Evolutionary conservation across 2,797 vertebrate species (phyloP).

Genomic region (Falco columbarius): DNA sequence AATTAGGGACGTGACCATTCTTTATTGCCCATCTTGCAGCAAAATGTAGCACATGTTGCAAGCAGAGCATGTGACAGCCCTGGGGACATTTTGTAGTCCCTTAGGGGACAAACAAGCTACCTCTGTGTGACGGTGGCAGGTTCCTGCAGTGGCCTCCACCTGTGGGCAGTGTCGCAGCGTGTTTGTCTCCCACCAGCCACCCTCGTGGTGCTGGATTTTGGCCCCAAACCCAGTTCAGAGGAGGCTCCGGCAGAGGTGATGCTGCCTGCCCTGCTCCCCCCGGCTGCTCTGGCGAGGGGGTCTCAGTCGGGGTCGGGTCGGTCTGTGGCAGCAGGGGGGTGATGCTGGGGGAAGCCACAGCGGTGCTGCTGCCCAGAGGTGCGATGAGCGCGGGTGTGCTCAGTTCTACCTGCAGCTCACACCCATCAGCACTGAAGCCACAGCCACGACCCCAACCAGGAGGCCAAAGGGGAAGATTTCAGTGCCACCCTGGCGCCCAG

Average conservation of each 20-base stretch:
- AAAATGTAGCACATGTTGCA: fast-evolving
- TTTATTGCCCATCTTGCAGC: not conserved
- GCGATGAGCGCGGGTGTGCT: fast-evolving
- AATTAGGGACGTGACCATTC: fast-evolving
- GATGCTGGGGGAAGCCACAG: not conserved
- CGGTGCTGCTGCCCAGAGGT: not conserved
- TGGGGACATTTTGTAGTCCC: not conserved
- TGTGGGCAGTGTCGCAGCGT: fast-evolving
- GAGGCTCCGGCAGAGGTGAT: not conserved
- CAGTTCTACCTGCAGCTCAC: not conserved
- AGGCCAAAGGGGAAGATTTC: not conserved
- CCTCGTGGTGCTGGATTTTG: not conserved
- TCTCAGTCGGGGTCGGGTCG: fast-evolving
- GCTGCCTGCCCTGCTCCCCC: not conserved
- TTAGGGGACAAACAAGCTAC: not conserved
- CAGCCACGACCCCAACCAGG: fast-evolving
- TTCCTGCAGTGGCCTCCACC: not conserved
- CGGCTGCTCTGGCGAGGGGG: fast-evolving
- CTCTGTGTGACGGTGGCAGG: not conserved
- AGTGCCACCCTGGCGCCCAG: not conserved
- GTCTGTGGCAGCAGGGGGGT: not conserved
- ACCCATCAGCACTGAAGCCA: fast-evolving
- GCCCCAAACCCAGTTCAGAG: not conserved
- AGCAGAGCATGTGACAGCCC: fast-evolving
- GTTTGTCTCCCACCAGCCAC: not conserved